Conservation (phyloP, 2,797 vertebrate genomes). For the Lacerta bilineata region DNA sequence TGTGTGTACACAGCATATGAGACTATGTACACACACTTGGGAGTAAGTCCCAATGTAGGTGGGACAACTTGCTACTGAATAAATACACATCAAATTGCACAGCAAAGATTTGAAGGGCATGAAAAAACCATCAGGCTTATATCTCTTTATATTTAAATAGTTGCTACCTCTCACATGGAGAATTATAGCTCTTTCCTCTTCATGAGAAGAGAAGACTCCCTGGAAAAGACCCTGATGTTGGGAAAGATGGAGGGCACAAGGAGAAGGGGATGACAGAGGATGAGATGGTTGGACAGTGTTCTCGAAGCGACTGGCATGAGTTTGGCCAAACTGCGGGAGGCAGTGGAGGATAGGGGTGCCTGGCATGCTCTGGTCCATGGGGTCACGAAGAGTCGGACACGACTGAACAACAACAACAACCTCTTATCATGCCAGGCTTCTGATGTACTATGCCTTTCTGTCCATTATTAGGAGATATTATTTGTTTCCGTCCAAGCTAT, state of each 20-base stretch:
- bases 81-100: background rate
- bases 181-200: background rate
- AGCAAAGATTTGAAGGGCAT: background rate
- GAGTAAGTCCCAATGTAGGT: background rate
- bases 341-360: too few species aligned
- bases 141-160: background rate
- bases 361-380: too few species aligned
- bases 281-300: too few species aligned
- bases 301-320: too few species aligned
- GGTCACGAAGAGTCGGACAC: too few species aligned
- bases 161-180: background rate
- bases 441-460: conserved; percentile 13
- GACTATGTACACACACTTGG: background rate
- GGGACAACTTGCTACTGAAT: background rate
- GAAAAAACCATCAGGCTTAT: background rate
- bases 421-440: conserved; percentile 2
- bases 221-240: too few species aligned
- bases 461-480: background rate
- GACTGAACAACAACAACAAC: too few species aligned
- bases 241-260: too few species aligned
- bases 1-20: background rate
- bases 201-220: too few species aligned
- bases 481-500: background rate
- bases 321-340: too few species aligned
- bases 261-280: too few species aligned